A percentile compares a stretch with the other conserved stretches of the same genome.
Conservation (phyloP, 2,113 vertebrate species). For the Paradoxurus hermaphroditus region DNA sequence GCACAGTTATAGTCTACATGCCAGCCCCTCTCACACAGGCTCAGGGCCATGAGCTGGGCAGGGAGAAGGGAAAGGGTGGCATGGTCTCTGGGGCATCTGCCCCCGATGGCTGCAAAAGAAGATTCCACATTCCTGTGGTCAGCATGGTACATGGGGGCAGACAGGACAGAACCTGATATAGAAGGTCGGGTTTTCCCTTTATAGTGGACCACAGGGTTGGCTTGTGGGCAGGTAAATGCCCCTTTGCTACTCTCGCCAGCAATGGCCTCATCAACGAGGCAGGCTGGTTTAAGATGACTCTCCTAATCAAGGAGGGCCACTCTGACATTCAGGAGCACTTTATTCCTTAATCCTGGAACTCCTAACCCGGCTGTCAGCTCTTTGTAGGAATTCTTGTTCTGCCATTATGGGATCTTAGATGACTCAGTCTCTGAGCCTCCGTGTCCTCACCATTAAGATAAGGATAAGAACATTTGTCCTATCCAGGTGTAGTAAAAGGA, state of each 20-base stretch:
- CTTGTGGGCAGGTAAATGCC: neutral
- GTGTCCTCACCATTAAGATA: neutral
- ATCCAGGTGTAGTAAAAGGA: neutral
- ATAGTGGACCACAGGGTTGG: neutral
- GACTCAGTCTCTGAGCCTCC: neutral
- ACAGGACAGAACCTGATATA: neutral
- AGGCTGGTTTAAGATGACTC: neutral
- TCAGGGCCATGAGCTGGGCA: neutral
- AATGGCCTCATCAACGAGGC: neutral
- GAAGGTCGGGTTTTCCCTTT: neutral
- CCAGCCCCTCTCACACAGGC: neutral
- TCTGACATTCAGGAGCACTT: neutral
- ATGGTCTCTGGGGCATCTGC: neutral
- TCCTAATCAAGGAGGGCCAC: neutral
- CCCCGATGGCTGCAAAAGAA: neutral
- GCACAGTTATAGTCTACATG: neutral
- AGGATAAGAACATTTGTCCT: neutral
- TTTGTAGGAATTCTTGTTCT: neutral
- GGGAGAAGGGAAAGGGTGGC: neutral
- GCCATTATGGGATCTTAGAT: neutral
- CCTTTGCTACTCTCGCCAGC: neutral
- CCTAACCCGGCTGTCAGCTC: neutral
- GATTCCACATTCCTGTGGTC: neutral
- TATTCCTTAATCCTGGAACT: neutral
- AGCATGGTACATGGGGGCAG: neutral